Conservation (phyloP, 2,797 vertebrate genomes). For the Stomatorhinus walkeri region DNA sequence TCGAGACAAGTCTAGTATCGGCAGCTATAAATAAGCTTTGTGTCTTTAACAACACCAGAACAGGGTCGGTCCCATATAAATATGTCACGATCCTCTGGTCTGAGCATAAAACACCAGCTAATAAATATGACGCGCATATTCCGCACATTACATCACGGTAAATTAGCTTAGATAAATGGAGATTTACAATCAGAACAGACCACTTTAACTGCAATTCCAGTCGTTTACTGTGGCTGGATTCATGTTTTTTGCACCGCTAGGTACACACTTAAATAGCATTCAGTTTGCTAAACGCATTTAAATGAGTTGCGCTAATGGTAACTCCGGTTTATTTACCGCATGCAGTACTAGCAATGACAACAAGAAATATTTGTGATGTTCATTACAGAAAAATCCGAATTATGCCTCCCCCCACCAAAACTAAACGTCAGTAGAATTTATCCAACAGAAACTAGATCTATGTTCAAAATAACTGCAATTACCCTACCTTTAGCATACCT, state of each 20-base stretch:
- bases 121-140: background rate
- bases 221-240: background rate
- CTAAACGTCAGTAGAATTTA: background rate
- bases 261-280: background rate
- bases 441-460: background rate
- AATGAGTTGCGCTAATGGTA: background rate
- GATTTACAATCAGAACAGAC: background rate
- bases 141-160: background rate
- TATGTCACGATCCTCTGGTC: background rate
- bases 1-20: background rate
- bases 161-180: background rate
- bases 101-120: background rate
- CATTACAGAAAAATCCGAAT: background rate
- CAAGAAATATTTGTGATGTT: background rate
- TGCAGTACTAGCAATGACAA: background rate
- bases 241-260: background rate
- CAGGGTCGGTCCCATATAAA: background rate
- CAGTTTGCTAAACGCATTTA: background rate
- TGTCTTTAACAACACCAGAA: background rate
- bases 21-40: background rate
- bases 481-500: background rate
- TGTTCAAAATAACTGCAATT: background rate
- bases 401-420: background rate
- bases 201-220: background rate
- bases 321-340: background rate